phyloP scores from a whole-genome alignment of 92 coral and sea anemone species.

The Porites divaricata region DNA sequence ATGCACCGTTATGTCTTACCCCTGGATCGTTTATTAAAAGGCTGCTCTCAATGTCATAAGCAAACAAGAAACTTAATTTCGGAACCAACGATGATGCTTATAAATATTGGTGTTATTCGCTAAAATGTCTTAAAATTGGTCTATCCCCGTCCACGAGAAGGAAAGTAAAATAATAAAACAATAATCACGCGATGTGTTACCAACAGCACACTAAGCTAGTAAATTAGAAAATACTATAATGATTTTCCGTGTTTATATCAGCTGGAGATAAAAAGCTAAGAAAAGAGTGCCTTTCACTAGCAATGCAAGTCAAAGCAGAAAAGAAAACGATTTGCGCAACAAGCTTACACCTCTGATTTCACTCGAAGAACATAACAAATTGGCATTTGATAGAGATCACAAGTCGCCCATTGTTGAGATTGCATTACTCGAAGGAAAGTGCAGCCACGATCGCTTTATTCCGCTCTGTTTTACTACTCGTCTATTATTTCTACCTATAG shows the following conservation, averaged over 20 bases:
- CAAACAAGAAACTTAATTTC: background rate
- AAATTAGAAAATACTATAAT: background rate
- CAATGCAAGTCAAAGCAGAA: background rate
- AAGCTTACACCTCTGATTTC: conserved; percentile 9
- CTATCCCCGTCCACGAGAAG: background rate
- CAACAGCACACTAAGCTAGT: background rate
- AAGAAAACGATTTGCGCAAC: background rate
- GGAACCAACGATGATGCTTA: background rate
- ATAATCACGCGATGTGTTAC: conserved; percentile 13
- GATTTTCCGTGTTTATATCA: background rate
- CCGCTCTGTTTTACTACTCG: background rate
- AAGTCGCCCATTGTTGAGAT: background rate
- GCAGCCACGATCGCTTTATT: background rate
- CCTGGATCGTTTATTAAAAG: no score
- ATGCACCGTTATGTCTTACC: no score
- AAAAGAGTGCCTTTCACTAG: background rate
- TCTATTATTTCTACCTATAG: background rate
- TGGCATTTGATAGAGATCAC: background rate
- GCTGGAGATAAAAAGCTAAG: background rate
- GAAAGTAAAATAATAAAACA: background rate
- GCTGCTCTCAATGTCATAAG: no score
- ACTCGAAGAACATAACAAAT: background rate
- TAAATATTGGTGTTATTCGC: background rate
- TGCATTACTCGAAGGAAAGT: conserved; percentile 19
- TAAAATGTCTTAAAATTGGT: background rate